Base-by-base conservation (phyloP, 2,113 vertebrate genomes). In the Indicator maculatus region DNA sequence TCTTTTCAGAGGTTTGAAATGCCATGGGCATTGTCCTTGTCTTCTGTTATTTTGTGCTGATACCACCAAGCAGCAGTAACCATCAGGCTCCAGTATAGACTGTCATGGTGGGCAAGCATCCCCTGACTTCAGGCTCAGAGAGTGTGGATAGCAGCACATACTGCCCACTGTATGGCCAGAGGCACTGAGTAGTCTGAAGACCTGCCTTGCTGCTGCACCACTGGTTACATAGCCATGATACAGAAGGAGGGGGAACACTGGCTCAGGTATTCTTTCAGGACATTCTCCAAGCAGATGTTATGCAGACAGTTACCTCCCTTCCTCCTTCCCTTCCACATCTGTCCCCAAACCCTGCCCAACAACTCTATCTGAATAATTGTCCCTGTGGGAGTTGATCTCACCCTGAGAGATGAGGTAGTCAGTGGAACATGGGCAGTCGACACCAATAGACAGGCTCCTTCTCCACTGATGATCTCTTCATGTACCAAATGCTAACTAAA, bases 121-220 rank as follows among this genome's bases (percentile, higher is more conserved):
- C 27, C 45, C 17, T 69, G 58, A 20, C 58, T 18, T 36, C 33
- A 17, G 33, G 16, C 45, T 63, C 70, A 21, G 15, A 3, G 30
- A 7, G 9, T 1, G 19, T 4, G 24, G 38, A 0, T 45, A 33
- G 7, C 63, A 27, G 16, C 4, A 2, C 0, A 0, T 9, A 23
- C 36, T 38, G 12, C 39, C 36, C 58, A 41, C 15, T 45, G 3
- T 1, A 12, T 0, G 7, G 41, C 21, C 28, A 1, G 11, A 13
- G 13, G 9, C 1, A 15, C 38, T 23, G 44, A 0, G 0, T 6
- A 18, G 5, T 5, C 9, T 7, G 0, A 33, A 64, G 65, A 33
- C 31, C 11, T 9, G 30, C 27, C 5, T 2, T 30, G 30, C 16
- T 67, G 50, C 8, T 6, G 26, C 11, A 26, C 31, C 3, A 0